phyloP scores from a whole-genome alignment of 2,888 invertebrate genomes.

The Salticus scenicus region DNA sequence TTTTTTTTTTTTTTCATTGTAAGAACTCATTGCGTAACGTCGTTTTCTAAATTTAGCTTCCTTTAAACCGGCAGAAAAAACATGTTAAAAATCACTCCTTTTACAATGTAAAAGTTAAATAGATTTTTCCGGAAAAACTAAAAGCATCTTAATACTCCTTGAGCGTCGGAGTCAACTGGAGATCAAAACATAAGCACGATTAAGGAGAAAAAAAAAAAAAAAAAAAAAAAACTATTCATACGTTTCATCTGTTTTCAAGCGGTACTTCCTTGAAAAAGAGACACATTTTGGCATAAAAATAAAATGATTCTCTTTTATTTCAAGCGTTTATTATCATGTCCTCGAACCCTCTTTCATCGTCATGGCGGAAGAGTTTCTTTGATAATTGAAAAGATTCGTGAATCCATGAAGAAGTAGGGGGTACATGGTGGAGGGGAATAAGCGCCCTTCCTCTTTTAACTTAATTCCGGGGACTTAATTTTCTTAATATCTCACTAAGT shows the following conservation, averaged over 20 bases:
- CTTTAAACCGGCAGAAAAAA: too few species aligned
- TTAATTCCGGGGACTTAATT: slow-evolving; percentile 67
- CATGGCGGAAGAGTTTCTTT: slow-evolving; percentile 46
- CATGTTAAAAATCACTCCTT: too few species aligned
- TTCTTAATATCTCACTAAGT: slow-evolving; percentile 67
- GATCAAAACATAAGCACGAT: not conserved
- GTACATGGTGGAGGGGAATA: not conserved
- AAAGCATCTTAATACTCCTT: not conserved
- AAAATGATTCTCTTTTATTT: not conserved
- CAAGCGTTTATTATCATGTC: slow-evolving; percentile 12
- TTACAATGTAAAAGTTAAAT: not conserved
- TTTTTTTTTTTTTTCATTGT: too few species aligned
- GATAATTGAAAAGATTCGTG: slow-evolving; percentile 60
- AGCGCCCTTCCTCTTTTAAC: slow-evolving; percentile 40
- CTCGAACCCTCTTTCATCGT: not conserved
- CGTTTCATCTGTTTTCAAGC: slow-evolving; percentile 4
- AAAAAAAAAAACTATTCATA: not conserved
- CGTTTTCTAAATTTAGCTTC: too few species aligned
- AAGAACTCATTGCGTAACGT: too few species aligned
- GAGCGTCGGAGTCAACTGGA: not conserved
- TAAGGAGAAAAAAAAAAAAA: not conserved
- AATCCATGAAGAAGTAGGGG: slow-evolving; percentile 14
- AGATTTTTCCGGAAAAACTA: not conserved
- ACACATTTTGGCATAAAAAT: not conserved
- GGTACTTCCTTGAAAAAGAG: not conserved